Evolutionary conservation across 2,113 vertebrate species (phyloP).

Genomic region (Haplotaxodon microlepis): DNA sequence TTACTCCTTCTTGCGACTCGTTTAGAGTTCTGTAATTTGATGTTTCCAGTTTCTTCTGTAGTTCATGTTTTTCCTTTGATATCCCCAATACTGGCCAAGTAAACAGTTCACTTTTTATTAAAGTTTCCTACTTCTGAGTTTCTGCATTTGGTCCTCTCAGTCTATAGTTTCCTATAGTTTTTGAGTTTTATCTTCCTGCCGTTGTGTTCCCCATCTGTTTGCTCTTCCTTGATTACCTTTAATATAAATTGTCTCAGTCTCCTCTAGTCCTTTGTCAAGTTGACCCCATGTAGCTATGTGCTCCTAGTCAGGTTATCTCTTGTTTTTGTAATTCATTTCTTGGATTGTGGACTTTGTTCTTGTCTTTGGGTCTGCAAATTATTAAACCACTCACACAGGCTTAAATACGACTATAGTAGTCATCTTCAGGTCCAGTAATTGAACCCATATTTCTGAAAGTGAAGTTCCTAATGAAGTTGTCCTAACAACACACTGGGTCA

Average conservation of each 20-base stretch:
- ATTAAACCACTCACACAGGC: background rate
- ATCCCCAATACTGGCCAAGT: background rate
- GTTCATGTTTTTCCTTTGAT: background rate
- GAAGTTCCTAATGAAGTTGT: background rate
- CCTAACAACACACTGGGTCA: background rate
- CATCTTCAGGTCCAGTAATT: background rate
- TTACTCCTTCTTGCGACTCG: rapidly evolving
- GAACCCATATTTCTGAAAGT: background rate
- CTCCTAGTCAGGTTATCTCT: background rate
- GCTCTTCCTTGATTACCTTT: background rate
- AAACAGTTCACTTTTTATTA: background rate
- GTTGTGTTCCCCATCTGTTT: background rate
- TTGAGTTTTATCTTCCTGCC: background rate
- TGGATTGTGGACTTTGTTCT: background rate
- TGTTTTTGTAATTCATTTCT: background rate
- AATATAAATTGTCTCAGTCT: background rate
- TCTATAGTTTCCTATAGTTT: background rate
- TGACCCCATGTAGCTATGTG: background rate
- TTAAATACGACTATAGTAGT: background rate
- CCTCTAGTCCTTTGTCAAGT: background rate
- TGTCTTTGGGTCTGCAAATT: background rate
- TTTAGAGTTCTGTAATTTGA: background rate
- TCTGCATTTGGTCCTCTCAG: background rate
- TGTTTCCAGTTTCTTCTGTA: rapidly evolving
- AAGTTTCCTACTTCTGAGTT: background rate